Evolutionary conservation across 37 sponge, comb jelly and placozoan genomes (phyloP).

Genomic region (Eunapius fragilis): DNA sequence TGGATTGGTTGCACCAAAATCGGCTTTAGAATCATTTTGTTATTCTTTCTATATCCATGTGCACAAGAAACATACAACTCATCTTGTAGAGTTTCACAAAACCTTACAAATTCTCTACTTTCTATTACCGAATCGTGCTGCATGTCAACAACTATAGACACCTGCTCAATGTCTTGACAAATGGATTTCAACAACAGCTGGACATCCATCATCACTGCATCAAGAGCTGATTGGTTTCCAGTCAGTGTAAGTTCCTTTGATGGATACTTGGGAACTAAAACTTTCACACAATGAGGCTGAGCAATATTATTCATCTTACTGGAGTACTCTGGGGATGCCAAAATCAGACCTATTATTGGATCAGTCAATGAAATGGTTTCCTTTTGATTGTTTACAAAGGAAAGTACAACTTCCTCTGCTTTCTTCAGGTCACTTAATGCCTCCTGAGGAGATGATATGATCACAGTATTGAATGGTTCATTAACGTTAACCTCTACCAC

Average conservation of each 20-base stretch:
- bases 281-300: slow-evolving; percentile 11
- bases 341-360: slow-evolving; percentile 31
- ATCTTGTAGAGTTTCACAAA: slow-evolving; percentile 9
- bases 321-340: neutral
- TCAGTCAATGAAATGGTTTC: slow-evolving; percentile 24
- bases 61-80: slow-evolving; percentile 26
- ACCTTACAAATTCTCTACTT: slow-evolving; percentile 26
- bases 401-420: slow-evolving; percentile 29
- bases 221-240: slow-evolving; percentile 28
- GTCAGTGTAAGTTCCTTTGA: slow-evolving; percentile 9
- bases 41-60: neutral
- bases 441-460: slow-evolving; percentile 11
- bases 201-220: neutral
- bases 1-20: neutral
- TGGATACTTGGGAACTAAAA: slow-evolving; percentile 21
- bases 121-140: neutral
- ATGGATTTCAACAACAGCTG: slow-evolving; percentile 1
- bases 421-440: slow-evolving; percentile 20
- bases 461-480: slow-evolving; percentile 5
- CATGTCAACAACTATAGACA: neutral
- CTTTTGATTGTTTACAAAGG: slow-evolving; percentile 10
- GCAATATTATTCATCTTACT: too few species aligned
- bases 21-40: slow-evolving; percentile 5
- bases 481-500: neutral
- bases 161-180: slow-evolving; percentile 15